Percentiles rank a stretch among this genome's conserved stretches.
Evolutionary conservation across 2,113 vertebrate species (phyloP).

Genomic region (Lethenteron reissneri): DNA sequence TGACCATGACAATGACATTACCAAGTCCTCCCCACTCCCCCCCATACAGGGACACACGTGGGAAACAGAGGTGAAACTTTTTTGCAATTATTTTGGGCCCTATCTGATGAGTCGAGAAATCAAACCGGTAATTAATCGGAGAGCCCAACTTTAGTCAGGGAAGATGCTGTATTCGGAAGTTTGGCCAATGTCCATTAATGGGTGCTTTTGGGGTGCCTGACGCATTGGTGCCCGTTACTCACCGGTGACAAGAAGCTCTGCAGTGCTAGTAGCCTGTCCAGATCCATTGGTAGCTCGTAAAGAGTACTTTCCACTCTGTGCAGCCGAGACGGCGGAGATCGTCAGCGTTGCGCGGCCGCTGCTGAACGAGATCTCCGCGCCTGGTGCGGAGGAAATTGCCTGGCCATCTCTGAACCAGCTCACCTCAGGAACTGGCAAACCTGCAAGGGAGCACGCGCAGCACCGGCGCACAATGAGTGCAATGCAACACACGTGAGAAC

Average conservation of each 20-base stretch:
- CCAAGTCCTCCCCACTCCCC: too few species aligned
- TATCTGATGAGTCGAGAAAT: too few species aligned
- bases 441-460: slow-evolving; percentile 18
- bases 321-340: slow-evolving; percentile 63
- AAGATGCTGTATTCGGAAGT: too few species aligned
- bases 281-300: slow-evolving; percentile 81
- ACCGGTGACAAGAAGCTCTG: slow-evolving; percentile 89
- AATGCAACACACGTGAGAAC: not conserved
- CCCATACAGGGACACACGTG: too few species aligned
- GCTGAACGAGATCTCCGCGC: slow-evolving; percentile 92
- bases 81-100: too few species aligned
- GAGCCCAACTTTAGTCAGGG: too few species aligned
- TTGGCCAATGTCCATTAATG: too few species aligned
- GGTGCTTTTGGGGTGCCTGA: too few species aligned
- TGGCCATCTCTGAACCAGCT: slow-evolving; percentile 99
- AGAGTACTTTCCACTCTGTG: slow-evolving; percentile 70
- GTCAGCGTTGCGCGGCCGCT: slow-evolving; percentile 84
- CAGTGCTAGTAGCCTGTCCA: slow-evolving; percentile 93
- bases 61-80: too few species aligned
- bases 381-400: slow-evolving; percentile 73
- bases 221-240: slow-evolving; percentile 7
- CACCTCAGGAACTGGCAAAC: slow-evolving; percentile 97
- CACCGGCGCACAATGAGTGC: not conserved
- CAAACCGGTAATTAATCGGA: too few species aligned
- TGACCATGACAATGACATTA: too few species aligned